Conservation (phyloP, 2,113 vertebrate genomes). For the Phaetusa simplex region DNA sequence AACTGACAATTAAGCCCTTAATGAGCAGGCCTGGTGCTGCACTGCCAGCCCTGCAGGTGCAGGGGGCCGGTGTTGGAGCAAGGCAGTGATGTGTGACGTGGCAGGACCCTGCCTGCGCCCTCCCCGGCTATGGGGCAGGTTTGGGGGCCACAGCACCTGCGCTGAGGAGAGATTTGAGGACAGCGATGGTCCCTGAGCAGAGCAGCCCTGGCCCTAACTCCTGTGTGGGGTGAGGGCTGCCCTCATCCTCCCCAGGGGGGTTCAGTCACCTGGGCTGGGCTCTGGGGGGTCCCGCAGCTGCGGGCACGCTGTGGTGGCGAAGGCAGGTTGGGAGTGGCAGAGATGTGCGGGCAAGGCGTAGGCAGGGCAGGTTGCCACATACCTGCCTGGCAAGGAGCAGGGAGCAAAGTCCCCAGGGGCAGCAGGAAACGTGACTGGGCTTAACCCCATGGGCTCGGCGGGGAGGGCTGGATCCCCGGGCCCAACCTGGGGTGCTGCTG, state of each 20-base stretch:
- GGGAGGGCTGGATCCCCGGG: neutral
- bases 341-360: neutral
- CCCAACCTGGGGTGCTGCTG: neutral
- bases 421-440: neutral
- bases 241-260: neutral
- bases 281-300: rapidly evolving
- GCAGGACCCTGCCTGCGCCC: neutral
- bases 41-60: rapidly evolving
- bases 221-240: neutral
- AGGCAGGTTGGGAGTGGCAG: neutral
- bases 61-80: neutral
- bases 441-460: rapidly evolving
- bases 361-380: neutral
- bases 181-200: neutral
- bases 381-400: neutral
- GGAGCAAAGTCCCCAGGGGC: neutral
- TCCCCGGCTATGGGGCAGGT: too few species aligned
- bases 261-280: too few species aligned
- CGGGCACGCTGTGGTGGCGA: rapidly evolving
- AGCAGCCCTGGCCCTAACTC: neutral
- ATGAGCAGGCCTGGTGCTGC: rapidly evolving
- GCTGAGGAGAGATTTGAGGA: neutral
- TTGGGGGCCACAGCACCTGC: neutral
- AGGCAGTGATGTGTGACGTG: neutral
- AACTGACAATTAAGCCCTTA: neutral